These are phyloP conservation scores for Clivina fossor DNA, from an alignment of 2,888 invertebrate species.

Conservation along the genomic window DNA sequence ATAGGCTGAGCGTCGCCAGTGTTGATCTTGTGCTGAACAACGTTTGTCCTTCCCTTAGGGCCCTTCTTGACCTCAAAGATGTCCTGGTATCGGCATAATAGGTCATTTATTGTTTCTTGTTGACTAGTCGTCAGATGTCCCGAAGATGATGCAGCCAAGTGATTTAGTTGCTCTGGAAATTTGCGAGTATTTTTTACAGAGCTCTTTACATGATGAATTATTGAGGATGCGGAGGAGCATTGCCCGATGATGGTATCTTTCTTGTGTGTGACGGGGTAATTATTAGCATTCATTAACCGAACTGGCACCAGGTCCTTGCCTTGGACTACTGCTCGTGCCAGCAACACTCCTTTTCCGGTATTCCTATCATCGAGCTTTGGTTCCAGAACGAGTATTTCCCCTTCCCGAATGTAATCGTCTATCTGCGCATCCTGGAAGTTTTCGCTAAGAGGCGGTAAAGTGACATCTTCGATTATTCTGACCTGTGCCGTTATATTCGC, in stretches of 20 bases:
- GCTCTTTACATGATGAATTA: neutral
- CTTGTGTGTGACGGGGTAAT: neutral
- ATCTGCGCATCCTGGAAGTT: no score
- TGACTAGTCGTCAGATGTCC: neutral
- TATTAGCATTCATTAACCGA: neutral
- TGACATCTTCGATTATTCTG: no score
- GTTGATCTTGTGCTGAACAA: conserved; percentile 9
- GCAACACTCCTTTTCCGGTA: neutral
- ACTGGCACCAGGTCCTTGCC: neutral
- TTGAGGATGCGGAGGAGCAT: neutral
- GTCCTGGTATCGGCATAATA: neutral
- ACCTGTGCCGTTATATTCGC: no score
- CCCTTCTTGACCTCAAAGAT: neutral
- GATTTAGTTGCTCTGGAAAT: neutral
- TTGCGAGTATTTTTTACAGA: neutral
- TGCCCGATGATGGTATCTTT: neutral
- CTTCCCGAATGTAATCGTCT: no score
- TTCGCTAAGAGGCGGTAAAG: no score
- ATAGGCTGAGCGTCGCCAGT: conserved; percentile 6
- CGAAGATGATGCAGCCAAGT: neutral
- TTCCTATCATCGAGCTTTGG: neutral
- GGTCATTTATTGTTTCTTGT: neutral
- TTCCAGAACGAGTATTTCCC: no score
- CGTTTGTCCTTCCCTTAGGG: neutral
- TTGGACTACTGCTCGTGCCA: neutral